Evolutionary conservation across 2,113 vertebrate species (phyloP).

Genomic region (Beaufortia kweichowensis): DNA sequence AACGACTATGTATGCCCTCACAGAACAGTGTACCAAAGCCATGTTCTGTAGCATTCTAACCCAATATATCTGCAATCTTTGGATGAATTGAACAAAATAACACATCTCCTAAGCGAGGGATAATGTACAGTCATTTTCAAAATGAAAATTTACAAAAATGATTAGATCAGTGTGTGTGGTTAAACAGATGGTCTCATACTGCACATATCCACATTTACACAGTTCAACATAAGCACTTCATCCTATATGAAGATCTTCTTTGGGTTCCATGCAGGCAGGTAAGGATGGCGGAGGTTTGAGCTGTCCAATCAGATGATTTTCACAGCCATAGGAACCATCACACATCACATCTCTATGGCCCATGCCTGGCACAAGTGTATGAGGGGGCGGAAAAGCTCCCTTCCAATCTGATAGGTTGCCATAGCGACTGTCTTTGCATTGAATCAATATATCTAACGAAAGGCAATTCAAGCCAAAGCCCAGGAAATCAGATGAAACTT

Average conservation of each 20-base stretch:
- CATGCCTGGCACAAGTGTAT: constrained; percentile 58
- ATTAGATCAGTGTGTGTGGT: not conserved
- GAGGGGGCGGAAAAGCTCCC: constrained; percentile 67
- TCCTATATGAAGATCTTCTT: not conserved
- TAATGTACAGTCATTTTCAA: too few species aligned
- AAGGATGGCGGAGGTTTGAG: constrained; percentile 34
- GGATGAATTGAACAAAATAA: too few species aligned
- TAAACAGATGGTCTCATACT: not conserved
- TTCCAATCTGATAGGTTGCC: constrained; percentile 75
- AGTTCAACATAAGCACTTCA: not conserved
- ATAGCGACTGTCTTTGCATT: constrained; percentile 77
- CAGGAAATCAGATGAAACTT: constrained; percentile 25
- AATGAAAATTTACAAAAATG: too few species aligned
- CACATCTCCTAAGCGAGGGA: too few species aligned
- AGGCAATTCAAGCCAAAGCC: constrained; percentile 51
- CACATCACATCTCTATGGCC: constrained; percentile 36
- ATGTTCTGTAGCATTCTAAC: not conserved
- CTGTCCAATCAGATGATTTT: constrained; percentile 35
- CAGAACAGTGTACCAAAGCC: not conserved
- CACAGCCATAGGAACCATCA: constrained; percentile 46
- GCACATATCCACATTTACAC: not conserved
- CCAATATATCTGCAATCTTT: not conserved
- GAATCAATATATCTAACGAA: constrained; percentile 60
- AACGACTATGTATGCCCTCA: too few species aligned
- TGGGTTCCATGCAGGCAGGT: not conserved